These are phyloP conservation scores for Labia minor DNA, from an alignment of 2,888 invertebrate species.

Conservation along the genomic window DNA sequence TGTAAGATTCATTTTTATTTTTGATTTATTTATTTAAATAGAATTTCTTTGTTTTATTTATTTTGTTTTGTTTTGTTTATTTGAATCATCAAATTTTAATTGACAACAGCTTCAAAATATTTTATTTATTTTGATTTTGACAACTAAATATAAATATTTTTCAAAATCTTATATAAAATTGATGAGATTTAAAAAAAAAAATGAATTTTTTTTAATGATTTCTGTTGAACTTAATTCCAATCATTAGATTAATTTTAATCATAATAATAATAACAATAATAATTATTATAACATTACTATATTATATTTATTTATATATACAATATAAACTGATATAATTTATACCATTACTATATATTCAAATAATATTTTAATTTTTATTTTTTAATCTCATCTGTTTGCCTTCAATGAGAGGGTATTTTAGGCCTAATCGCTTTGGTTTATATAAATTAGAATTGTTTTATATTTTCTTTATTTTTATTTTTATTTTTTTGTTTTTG, in stretches of 20 bases:
- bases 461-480: background rate
- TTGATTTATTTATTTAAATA: too few relatives aligned
- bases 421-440: background rate
- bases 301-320: too few relatives aligned
- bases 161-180: background rate
- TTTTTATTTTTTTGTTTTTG: background rate
- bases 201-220: background rate
- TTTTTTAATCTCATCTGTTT: background rate
- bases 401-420: background rate
- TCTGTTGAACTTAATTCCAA: slow-evolving; percentile 13
- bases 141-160: background rate
- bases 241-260: background rate
- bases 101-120: background rate
- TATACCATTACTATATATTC: too few relatives aligned
- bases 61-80: background rate
- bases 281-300: too few relatives aligned
- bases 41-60: background rate
- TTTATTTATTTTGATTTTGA: background rate
- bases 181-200: background rate
- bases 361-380: too few relatives aligned
- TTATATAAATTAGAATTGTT: background rate
- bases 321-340: too few relatives aligned
- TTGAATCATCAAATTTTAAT: background rate
- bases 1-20: too few relatives aligned
- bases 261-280: too few relatives aligned